phyloP scores from a whole-genome alignment of 2,888 invertebrate species.

The Acleris holmiana region DNA sequence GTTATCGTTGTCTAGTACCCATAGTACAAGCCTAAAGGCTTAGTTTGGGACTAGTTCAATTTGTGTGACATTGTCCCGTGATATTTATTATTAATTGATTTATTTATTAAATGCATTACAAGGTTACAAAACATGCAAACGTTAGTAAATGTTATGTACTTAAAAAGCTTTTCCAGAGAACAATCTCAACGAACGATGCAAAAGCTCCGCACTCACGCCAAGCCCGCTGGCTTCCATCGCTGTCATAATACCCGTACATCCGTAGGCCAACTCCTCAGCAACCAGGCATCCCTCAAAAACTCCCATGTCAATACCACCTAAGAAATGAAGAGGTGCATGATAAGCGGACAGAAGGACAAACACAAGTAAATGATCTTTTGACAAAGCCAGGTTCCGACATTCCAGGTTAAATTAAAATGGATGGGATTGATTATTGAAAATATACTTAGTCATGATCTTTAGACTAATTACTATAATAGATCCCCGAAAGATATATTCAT shows the following conservation, averaged over 20 bases:
- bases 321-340: constrained; percentile 41
- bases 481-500: no score
- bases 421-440: no score
- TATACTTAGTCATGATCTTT: no score
- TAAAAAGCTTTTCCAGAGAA: not conserved
- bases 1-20: no score
- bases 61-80: no score
- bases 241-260: constrained; percentile 96
- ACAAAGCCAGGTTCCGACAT: not conserved
- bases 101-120: no score
- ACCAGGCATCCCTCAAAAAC: constrained; percentile 92
- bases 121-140: no score
- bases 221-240: constrained; percentile 95
- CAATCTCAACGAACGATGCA: constrained; percentile 2
- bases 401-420: no score
- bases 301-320: constrained; percentile 91
- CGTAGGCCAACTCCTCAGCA: constrained; percentile 95
- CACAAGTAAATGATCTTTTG: not conserved
- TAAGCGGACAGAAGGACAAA: constrained; percentile 10
- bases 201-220: constrained; percentile 84
- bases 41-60: no score
- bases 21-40: no score
- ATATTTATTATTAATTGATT: no score
- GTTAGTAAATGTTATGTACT: not conserved
- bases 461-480: no score